Conservation (phyloP, 2,888 invertebrate species). For the Nematopogon swammerdamellus region DNA sequence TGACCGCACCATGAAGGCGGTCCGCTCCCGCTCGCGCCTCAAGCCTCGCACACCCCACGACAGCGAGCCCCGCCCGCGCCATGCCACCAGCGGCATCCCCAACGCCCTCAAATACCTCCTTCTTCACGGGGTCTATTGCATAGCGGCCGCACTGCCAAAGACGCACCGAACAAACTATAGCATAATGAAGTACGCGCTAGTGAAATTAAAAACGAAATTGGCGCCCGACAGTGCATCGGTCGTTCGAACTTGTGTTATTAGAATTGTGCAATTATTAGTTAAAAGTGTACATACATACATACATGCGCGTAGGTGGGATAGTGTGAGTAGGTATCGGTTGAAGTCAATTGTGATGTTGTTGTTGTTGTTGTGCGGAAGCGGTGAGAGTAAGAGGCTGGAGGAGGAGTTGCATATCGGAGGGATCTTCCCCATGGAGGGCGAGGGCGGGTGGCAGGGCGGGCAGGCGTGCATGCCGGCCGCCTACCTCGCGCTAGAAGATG, state of each 20-base stretch:
- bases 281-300: constrained; percentile 48
- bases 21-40: not conserved
- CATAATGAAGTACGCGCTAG: constrained; percentile 52
- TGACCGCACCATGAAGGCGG: constrained; percentile 30
- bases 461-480: constrained; percentile 98
- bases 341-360: constrained; percentile 44
- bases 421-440: constrained; percentile 95
- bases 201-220: constrained; percentile 53
- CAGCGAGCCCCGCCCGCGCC: not conserved
- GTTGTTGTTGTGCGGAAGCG: constrained; percentile 32
- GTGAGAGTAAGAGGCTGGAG: constrained; percentile 43
- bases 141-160: not conserved
- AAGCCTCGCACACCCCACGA: not conserved
- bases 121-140: not conserved
- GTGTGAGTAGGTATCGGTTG: constrained; percentile 16
- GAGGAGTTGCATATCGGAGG: constrained; percentile 94
- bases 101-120: not conserved
- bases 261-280: constrained; percentile 34
- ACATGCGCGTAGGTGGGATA: no score
- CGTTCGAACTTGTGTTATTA: constrained; percentile 46
- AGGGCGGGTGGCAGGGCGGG: constrained; percentile 98
- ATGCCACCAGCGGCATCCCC: not conserved
- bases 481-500: constrained; percentile 92
- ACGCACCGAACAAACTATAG: constrained; percentile 35
- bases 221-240: constrained; percentile 26